Evolutionary conservation across 2,113 vertebrate genomes (phyloP), one percentile per base, ranked within the genome.

Genomic region (Galemys pyrenaicus): DNA sequence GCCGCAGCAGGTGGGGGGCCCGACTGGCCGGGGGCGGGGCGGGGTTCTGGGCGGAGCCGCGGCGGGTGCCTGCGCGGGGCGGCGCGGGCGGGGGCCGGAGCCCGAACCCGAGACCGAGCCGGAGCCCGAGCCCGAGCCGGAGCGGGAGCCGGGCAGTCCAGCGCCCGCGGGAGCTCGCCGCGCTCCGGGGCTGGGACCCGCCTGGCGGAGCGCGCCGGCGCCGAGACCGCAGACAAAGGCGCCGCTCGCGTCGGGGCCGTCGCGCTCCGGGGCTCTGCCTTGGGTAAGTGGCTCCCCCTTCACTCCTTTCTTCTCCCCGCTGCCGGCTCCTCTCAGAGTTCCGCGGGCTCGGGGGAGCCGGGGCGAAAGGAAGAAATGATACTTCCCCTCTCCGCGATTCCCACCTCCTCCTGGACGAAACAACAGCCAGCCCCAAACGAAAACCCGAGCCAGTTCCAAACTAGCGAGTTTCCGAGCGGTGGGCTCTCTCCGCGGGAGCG

Each of bases 1-100:
- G 74, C 93, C 44, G 91, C 93, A 95, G 97, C 97, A 97, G 97
- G 97, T 97, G 95, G 97, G 96, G 92, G 92, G 44, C 70, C 88
- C 35, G 10, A 87, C 35, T 39, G 91, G 60, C 68, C 67, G 67
- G 85, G 86, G 96, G 96, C 94, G 96, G 95, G 88, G 92, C 94
- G 46, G 16, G 37, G 85, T 46, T 41, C 73, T 70, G 94, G 95
- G 95, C 93, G 96, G 94, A 79, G 96, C 93, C 89, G 64, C 67
- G 64, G 83, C 84, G 10, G 94, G 22, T 32, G 70, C 68, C 58
- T 2, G 84, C 84, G 49, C 91, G 60, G 89, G 85, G 70, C 39
- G 91, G 91, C 92, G 97, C 97, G 97, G 97, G 97, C 96, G 95
- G 97, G 96, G 89, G 51, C 65, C 16, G 15, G 37, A 39, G 49